Evolutionary conservation across 2,888 invertebrate species (phyloP).

Genomic region (Parochlus steinenii): DNA sequence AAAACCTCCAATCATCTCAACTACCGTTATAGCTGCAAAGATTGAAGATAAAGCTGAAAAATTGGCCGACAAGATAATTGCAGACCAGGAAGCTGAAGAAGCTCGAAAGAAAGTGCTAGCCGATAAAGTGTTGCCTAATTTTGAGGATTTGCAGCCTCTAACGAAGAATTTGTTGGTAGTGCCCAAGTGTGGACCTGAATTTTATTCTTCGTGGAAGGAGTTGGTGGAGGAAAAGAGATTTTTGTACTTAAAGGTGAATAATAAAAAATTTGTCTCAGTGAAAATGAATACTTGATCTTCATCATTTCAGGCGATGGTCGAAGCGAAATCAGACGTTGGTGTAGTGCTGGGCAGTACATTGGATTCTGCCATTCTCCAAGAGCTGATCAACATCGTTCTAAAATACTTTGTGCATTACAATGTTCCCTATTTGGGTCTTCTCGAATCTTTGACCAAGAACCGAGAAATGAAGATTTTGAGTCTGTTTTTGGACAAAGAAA

Average conservation of each 20-base stretch:
- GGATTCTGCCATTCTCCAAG: conserved; percentile 24
- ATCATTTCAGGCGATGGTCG: conserved; percentile 20
- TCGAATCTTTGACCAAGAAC: conserved; percentile 25
- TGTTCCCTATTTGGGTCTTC: conserved; percentile 12
- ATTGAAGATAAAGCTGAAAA: not conserved
- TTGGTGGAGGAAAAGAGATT: conserved; percentile 23
- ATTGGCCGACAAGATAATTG: not conserved
- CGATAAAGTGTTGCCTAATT: not conserved
- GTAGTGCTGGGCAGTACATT: conserved; percentile 27
- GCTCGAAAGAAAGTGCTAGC: not conserved
- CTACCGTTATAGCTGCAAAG: not conserved
- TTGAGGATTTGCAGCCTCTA: no score
- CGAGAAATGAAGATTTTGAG: conserved; percentile 23
- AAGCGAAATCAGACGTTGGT: conserved; percentile 20
- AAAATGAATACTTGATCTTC: conserved; percentile 2
- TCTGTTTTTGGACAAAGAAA: conserved; percentile 23
- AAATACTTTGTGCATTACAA: conserved; percentile 7
- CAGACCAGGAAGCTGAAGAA: conserved; percentile 2
- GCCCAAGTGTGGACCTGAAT: conserved; percentile 25
- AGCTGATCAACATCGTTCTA: conserved; percentile 21
- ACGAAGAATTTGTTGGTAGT: conserved; percentile 13
- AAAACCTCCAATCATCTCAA: not conserved
- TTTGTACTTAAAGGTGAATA: conserved; percentile 23
- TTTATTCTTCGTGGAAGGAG: conserved; percentile 28
- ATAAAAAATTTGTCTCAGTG: not conserved